A percentile compares a stretch with the other conserved stretches of the same genome.
phyloP scores from a whole-genome alignment of 2,888 invertebrate genomes.

The Oligia fasciuncula region DNA sequence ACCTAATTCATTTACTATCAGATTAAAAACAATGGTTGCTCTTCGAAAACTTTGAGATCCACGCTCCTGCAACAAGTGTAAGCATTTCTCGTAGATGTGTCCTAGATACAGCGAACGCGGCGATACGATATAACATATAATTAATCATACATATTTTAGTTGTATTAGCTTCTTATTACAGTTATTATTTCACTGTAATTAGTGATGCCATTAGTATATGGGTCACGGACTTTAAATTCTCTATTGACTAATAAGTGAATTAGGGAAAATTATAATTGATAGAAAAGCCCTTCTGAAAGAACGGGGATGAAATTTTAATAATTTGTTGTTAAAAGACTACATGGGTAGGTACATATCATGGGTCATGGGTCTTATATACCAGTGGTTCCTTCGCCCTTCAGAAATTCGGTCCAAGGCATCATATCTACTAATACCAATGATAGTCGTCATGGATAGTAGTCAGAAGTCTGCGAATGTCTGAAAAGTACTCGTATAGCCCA shows the following conservation, averaged over 20 bases:
- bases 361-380: background rate
- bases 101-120: slow-evolving; percentile 79
- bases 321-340: background rate
- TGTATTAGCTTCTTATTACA: slow-evolving; percentile 57
- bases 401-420: background rate
- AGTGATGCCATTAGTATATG: slow-evolving; percentile 48
- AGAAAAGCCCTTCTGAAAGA: background rate
- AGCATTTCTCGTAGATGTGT: slow-evolving; percentile 82
- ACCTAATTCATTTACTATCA: too few relatives aligned
- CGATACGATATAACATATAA: slow-evolving; percentile 69
- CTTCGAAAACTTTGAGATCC: slow-evolving; percentile 76
- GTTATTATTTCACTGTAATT: slow-evolving; percentile 52
- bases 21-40: background rate
- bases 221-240: slow-evolving; percentile 63
- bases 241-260: background rate
- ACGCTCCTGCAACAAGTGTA: slow-evolving; percentile 81
- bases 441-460: background rate
- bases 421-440: too few relatives aligned
- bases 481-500: background rate
- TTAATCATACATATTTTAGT: slow-evolving; percentile 74
- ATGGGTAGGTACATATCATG: background rate
- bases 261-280: background rate
- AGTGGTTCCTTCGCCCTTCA: background rate
- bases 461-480: background rate
- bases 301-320: background rate